Conservation (phyloP, 2,113 vertebrate genomes). For the Chaetodon trifascialis region DNA sequence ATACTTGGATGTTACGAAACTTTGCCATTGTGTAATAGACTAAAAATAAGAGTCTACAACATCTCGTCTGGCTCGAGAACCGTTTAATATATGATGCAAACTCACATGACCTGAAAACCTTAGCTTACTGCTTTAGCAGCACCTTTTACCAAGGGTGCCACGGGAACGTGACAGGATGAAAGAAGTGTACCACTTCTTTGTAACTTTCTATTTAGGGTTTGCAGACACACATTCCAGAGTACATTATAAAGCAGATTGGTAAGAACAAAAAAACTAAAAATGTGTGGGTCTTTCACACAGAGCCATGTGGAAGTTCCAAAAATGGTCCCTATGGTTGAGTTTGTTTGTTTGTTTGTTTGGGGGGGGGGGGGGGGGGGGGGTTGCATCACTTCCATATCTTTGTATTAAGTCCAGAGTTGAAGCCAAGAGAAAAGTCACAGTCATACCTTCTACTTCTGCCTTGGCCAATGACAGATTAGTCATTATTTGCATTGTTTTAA, state of each 20-base stretch:
- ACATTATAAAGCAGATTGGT: neutral
- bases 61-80: constrained; percentile 4
- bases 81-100: constrained; percentile 9
- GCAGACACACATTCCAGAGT: neutral
- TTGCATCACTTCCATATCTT: neutral
- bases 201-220: neutral
- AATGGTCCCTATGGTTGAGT: neutral
- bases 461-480: neutral
- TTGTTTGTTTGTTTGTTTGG: neutral
- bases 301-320: neutral
- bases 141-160: neutral
- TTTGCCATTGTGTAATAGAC: constrained; percentile 46
- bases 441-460: neutral
- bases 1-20: constrained; percentile 42
- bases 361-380: no score
- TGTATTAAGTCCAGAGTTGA: neutral
- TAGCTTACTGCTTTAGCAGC: neutral
- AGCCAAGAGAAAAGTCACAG: neutral
- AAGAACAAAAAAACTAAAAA: neutral
- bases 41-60: constrained; percentile 39
- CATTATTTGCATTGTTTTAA: neutral
- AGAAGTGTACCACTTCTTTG: neutral
- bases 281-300: neutral
- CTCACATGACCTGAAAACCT: neutral
- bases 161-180: neutral